Percentiles rank a stretch among this genome's conserved stretches.
Conservation (phyloP, 2,888 invertebrate species). For the Spicauda simplicius region DNA sequence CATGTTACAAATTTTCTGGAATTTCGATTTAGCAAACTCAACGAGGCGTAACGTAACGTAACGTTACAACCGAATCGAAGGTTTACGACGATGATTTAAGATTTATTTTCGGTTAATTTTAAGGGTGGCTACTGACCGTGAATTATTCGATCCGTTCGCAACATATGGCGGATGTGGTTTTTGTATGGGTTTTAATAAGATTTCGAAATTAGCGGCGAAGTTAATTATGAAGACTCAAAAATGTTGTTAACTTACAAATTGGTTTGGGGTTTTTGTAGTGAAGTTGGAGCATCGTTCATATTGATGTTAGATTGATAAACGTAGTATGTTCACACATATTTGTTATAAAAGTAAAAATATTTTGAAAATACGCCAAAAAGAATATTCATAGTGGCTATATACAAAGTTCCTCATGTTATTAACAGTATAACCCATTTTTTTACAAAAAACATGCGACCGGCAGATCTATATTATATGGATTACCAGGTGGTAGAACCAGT, state of each 20-base stretch:
- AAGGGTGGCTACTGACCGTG: conserved; percentile 51
- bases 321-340: no score
- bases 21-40: conserved; percentile 13
- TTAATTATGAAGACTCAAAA: conserved; percentile 42
- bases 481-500: no score
- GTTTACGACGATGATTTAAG: conserved; percentile 36
- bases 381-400: no score
- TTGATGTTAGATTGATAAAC: no score
- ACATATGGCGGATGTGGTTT: conserved; percentile 66
- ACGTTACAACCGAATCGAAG: conserved; percentile 23
- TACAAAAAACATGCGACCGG: no score
- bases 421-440: no score
- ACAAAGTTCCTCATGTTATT: no score
- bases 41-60: conserved; percentile 6
- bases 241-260: conserved; percentile 8
- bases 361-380: no score
- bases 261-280: neutral
- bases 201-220: conserved; percentile 36
- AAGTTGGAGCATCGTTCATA: no score
- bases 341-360: no score
- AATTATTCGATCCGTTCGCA: conserved; percentile 55
- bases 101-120: conserved; percentile 37
- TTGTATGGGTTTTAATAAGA: conserved; percentile 56
- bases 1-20: neutral
- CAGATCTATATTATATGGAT: no score